phyloP scores from a whole-genome alignment of 2,888 invertebrate species.

The Pedicia rivosa region DNA sequence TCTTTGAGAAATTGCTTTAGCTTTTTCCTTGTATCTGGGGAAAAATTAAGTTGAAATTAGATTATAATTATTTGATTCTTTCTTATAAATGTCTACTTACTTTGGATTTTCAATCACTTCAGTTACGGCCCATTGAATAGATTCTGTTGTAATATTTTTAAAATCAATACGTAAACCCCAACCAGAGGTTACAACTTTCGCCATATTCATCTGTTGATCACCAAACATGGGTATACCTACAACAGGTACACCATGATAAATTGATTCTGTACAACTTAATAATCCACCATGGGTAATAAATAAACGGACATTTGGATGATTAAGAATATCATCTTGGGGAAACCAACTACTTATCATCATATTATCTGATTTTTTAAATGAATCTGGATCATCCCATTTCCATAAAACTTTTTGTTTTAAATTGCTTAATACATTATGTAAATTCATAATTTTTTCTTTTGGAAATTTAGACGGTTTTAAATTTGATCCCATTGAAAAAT shows the following conservation, averaged over 20 bases:
- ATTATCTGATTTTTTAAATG: conserved; percentile 14
- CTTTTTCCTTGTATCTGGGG: conserved; percentile 2
- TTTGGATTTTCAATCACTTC: conserved; percentile 17
- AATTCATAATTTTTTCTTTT: conserved; percentile 3
- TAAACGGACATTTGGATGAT: conserved; percentile 31
- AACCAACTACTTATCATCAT: conserved; percentile 25
- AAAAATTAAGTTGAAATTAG: not conserved
- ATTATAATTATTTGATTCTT: not conserved
- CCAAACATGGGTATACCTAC: conserved; percentile 28
- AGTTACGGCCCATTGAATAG: conserved; percentile 12
- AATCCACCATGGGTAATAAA: conserved; percentile 39
- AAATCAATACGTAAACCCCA: conserved; percentile 16
- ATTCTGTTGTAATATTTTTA: conserved; percentile 14
- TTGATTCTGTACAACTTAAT: conserved; percentile 32
- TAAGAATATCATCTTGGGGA: conserved; percentile 27
- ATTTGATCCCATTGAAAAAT: conserved; percentile 34
- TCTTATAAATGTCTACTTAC: conserved; percentile 12
- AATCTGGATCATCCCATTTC: conserved; percentile 6
- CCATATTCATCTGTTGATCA: conserved; percentile 23
- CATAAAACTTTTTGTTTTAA: conserved; percentile 10
- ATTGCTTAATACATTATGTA: conserved; percentile 8
- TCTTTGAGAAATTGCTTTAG: conserved; percentile 1
- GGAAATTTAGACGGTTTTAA: conserved; percentile 21
- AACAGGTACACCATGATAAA: conserved; percentile 29
- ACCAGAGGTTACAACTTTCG: conserved; percentile 13